A percentile compares a stretch with the other conserved stretches of the same genome.
Conservation (phyloP, 1,140 invertebrate species). For the Drosophila kurseongensis region DNA sequence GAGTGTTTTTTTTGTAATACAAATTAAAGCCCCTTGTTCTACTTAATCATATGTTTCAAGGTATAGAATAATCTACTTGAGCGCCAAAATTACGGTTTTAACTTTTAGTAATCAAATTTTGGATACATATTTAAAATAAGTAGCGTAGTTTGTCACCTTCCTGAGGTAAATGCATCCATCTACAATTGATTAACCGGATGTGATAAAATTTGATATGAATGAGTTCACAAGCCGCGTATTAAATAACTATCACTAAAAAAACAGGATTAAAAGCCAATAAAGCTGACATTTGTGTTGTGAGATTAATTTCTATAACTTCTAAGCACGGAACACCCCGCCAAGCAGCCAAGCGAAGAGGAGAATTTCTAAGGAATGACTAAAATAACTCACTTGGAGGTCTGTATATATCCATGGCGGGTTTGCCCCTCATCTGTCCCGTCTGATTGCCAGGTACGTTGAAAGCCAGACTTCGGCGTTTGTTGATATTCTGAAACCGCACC, state of each 20-base stretch:
- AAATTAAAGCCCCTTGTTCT: no score
- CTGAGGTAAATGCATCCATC: conserved; percentile 13
- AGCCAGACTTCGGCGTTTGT: conserved; percentile 83
- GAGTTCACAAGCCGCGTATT: no score
- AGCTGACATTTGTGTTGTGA: conserved; percentile 1
- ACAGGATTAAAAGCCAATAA: neutral
- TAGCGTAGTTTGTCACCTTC: conserved; percentile 8
- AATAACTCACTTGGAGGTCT: conserved; percentile 91
- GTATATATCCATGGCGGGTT: conserved; percentile 94
- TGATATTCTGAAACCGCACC: conserved; percentile 66
- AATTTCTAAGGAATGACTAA: neutral
- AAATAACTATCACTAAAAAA: neutral
- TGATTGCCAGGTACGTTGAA: conserved; percentile 78
- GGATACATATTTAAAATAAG: neutral
- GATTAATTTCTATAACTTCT: conserved; percentile 3
- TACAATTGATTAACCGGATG: neutral
- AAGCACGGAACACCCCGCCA: conserved; percentile 10
- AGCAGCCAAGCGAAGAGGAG: conserved; percentile 40
- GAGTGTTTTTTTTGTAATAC: no score
- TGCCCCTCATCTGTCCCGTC: conserved; percentile 85
- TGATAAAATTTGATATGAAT: neutral
- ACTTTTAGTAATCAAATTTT: neutral
- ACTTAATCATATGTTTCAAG: no score
- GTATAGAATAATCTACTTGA: no score
- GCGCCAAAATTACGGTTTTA: neutral